phyloP scores from a whole-genome alignment of 2,113 vertebrate species.

The Peromyscus californicus region DNA sequence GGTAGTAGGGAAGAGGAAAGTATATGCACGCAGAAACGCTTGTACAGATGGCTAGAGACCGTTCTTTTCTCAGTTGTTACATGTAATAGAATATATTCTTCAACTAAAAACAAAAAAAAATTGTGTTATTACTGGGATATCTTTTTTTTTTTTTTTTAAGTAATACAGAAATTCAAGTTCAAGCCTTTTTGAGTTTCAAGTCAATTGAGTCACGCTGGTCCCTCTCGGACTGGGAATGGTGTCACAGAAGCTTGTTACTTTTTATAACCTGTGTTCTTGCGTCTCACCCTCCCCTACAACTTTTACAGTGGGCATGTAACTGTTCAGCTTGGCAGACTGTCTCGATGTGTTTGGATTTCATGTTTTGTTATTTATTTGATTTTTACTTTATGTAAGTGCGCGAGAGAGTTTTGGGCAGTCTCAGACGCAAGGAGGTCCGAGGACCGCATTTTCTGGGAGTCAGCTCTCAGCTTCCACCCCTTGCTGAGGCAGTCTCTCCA shows the following conservation, averaged over 20 bases:
- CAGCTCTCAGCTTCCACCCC: rapidly evolving
- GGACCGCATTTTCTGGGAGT: not conserved
- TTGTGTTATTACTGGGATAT: not conserved
- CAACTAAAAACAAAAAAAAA: not conserved
- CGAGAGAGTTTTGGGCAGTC: not conserved
- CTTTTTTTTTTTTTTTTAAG: not conserved
- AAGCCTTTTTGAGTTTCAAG: conserved; percentile 36
- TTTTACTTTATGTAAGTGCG: not conserved
- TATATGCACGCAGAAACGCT: not conserved
- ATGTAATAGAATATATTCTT: not conserved
- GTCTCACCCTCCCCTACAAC: not conserved
- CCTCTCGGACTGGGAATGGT: not conserved
- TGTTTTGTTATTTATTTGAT: not conserved
- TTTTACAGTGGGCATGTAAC: not conserved
- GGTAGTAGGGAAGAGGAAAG: not conserved
- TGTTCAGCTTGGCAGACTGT: not conserved
- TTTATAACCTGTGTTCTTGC: not conserved
- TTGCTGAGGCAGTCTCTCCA: not conserved
- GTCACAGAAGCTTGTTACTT: not conserved
- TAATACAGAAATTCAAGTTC: not conserved
- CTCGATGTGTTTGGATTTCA: conserved; percentile 16
- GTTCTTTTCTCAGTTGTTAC: not conserved
- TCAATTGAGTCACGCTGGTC: not conserved
- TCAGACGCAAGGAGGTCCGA: not conserved
- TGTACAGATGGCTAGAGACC: not conserved